Percentiles rank a stretch among this genome's conserved stretches.
Conservation (phyloP, 1,140 invertebrate species). For the Drosophila lacertosa region DNA sequence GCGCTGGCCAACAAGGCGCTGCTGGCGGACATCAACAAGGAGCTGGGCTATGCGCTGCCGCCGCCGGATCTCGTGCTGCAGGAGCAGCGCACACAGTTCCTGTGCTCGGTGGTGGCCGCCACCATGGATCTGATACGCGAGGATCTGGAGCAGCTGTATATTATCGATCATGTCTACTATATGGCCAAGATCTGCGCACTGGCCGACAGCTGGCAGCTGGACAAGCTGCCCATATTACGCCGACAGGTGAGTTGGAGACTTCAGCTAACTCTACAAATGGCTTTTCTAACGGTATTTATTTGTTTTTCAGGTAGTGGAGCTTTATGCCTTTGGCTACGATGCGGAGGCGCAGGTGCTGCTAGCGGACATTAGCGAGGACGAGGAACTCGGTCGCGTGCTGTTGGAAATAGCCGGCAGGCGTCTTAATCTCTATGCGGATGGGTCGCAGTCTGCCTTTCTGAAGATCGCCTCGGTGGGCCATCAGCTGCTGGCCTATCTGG, state of each 20-base stretch:
- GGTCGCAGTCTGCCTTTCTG: constrained; percentile 86
- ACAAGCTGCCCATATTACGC: constrained; percentile 84
- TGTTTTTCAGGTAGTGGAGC: constrained; percentile 86
- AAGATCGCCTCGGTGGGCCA: constrained; percentile 89
- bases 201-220: constrained; percentile 91
- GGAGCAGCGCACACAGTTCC: constrained; percentile 86
- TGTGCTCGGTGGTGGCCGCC: constrained; percentile 87
- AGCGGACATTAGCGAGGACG: constrained; percentile 87
- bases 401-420: constrained; percentile 90
- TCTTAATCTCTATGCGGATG: constrained; percentile 87
- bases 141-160: constrained; percentile 85
- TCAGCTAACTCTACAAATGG: no score
- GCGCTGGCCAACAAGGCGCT: constrained; percentile 85
- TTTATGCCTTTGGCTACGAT: constrained; percentile 92
- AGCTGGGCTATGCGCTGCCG: constrained; percentile 83
- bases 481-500: constrained; percentile 88
- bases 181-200: constrained; percentile 89
- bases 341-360: constrained; percentile 90
- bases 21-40: constrained; percentile 85
- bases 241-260: constrained; percentile 86
- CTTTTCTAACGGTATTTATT: not conserved
- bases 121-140: constrained; percentile 87
- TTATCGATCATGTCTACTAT: constrained; percentile 87
- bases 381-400: constrained; percentile 87
- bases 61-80: constrained; percentile 85